Conservation (phyloP, 2,888 invertebrate genomes). For the Amiota minor region DNA sequence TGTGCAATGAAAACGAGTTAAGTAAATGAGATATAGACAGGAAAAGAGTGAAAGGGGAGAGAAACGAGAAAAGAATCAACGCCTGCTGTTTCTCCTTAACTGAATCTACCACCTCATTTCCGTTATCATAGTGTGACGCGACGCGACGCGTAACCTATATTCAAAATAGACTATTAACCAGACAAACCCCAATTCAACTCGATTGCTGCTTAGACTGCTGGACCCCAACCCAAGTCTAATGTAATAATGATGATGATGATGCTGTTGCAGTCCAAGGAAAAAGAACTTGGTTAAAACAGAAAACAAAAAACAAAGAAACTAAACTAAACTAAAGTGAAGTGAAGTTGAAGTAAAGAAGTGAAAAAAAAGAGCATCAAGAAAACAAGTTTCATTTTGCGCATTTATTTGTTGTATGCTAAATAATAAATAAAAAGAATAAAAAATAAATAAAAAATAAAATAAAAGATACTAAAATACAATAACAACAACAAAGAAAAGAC, state of each 20-base stretch:
- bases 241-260: constrained; percentile 38
- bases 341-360: neutral
- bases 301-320: constrained; percentile 48
- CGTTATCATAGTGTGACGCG: constrained; percentile 53
- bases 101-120: constrained; percentile 33
- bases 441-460: constrained; percentile 52
- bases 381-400: constrained; percentile 60
- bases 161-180: constrained; percentile 62
- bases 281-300: constrained; percentile 38
- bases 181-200: constrained; percentile 22
- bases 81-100: too few species aligned
- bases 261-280: constrained; percentile 33
- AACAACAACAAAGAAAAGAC: constrained; percentile 33
- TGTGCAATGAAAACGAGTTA: constrained; percentile 50
- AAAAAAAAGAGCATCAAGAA: constrained; percentile 33
- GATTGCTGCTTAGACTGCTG: constrained; percentile 39
- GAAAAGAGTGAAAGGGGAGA: too few species aligned
- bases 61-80: neutral
- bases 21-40: neutral
- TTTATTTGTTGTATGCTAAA: constrained; percentile 55
- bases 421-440: constrained; percentile 60
- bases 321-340: constrained; percentile 38
- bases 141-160: constrained; percentile 63
- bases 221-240: constrained; percentile 23
- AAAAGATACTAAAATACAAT: constrained; percentile 31